Percentiles rank a stretch among this genome's conserved stretches.
Evolutionary conservation across 2,888 invertebrate species (phyloP).

Genomic region (Ametastegia equiseti): DNA sequence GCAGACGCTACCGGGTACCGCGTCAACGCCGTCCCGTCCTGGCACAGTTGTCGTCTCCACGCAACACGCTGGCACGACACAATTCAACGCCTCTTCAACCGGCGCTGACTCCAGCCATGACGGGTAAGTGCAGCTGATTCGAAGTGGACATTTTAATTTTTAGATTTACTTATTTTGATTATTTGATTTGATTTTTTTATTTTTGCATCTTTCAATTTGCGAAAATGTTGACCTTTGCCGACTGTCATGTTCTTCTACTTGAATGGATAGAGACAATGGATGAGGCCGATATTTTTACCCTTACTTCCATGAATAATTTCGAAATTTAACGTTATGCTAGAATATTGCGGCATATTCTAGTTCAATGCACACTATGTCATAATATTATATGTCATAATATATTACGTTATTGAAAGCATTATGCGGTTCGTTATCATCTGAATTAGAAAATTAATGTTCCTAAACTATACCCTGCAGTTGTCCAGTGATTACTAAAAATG

Average conservation of each 20-base stretch:
- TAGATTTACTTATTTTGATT: not conserved
- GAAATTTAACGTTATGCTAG: not conserved
- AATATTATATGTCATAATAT: no score
- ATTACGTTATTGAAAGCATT: not conserved
- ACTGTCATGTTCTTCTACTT: not conserved
- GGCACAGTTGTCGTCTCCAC: constrained; percentile 67
- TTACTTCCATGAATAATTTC: not conserved
- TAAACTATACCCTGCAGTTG: no score
- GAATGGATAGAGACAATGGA: not conserved
- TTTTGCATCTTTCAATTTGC: not conserved
- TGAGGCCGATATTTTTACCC: not conserved
- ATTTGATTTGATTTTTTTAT: not conserved
- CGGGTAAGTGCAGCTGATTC: constrained; percentile 62
- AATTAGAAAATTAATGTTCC: not conserved
- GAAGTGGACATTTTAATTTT: not conserved
- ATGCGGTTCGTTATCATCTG: not conserved
- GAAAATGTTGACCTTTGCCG: not conserved
- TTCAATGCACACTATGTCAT: not conserved
- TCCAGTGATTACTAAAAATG: no score
- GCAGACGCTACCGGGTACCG: constrained; percentile 63
- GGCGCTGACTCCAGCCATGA: constrained; percentile 67
- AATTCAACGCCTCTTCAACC: constrained; percentile 64
- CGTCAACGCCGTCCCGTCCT: constrained; percentile 65
- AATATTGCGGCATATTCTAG: not conserved
- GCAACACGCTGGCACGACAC: constrained; percentile 59